Base-by-base conservation (phyloP, 2,888 invertebrate genomes). In the Sphinx pinastri region DNA sequence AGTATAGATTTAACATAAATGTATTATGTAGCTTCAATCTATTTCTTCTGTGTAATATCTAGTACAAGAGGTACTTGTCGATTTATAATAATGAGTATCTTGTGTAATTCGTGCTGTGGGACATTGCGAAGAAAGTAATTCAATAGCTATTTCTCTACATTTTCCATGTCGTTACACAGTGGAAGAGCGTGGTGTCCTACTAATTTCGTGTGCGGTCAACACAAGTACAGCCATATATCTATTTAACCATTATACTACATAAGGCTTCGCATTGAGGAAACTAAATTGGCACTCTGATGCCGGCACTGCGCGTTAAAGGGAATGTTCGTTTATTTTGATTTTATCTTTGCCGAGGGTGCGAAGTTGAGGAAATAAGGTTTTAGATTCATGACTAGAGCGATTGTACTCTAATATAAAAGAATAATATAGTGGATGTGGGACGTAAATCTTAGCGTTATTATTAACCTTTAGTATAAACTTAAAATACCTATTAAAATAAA, bases 131-230 rank as follows among this genome's bases (percentile, higher is more conserved):
- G 38, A 38, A 38, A 38, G 1, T 16, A 63, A 47, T 47, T 63
- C 6, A 47, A 8, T 63, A 16, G 16, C 45, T 11, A 63, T 63
- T 49, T 63, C 63, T 45, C 47, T 63, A 63, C 63, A 49, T 63
- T 63, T 63, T 49, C 19, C 49, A 49, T 63, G 19, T 11, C 19
- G 55, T 19, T 55, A 47, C 16, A 16, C 19, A 49, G 19, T 25
- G 45, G 60, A 47, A 47, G 60, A 60, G 16, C 49, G 49, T 47
- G 63, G 47, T 19, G 49, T 25, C 12, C 63, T 63, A 63, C 49
- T 63, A 63, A 63, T 63, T 63, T 49, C 19, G 63, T 13, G 63
- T 19, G 63, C 63, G 63, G 63, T 63, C 49, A 63, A 49, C 63
- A 47, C 16, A 19, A 63, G 13, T 12, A 13, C 63, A 12, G 12